A percentile compares a stretch with the other conserved stretches of the same genome.
Conservation (phyloP, 2,113 vertebrate species). For the Aspiorhynchus laticeps region DNA sequence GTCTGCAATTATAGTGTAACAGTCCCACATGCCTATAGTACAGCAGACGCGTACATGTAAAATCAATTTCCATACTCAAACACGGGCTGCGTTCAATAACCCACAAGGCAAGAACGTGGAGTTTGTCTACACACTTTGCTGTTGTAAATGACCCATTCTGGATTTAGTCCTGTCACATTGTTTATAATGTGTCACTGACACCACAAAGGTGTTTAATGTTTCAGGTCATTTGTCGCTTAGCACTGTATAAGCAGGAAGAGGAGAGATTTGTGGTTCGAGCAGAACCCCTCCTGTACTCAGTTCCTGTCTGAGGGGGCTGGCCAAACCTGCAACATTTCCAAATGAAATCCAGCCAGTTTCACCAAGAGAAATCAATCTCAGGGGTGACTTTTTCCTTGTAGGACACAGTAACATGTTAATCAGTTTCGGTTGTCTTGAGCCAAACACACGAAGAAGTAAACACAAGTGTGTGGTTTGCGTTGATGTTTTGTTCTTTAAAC, state of each 20-base stretch:
- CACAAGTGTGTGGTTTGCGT: background rate
- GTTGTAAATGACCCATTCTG: slow-evolving; percentile 19
- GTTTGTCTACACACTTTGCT: background rate
- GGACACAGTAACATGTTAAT: background rate
- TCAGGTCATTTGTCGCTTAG: slow-evolving; percentile 47
- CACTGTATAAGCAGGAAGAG: slow-evolving; percentile 57
- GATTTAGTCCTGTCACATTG: slow-evolving; percentile 47
- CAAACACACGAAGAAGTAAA: slow-evolving; percentile 7
- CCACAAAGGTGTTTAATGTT: slow-evolving; percentile 50
- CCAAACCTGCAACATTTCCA: slow-evolving; percentile 46
- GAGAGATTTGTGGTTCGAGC: slow-evolving; percentile 52
- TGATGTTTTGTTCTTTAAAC: background rate
- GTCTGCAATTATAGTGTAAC: background rate
- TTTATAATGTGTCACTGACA: slow-evolving; percentile 47
- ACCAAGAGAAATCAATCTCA: slow-evolving; percentile 8
- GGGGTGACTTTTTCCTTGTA: background rate
- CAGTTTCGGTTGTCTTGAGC: background rate
- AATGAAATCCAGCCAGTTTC: slow-evolving; percentile 37
- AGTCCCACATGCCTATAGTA: background rate
- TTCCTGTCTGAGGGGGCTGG: slow-evolving; percentile 35
- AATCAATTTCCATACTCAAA: slow-evolving; percentile 2
- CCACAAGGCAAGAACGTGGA: background rate
- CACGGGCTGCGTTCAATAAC: background rate
- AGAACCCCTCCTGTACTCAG: slow-evolving; percentile 15
- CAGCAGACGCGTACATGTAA: background rate